Evolutionary conservation across 1,140 invertebrate species (phyloP), one percentile per base, ranked within the genome.

Genomic region (Ceratosolen fusciceps): DNA sequence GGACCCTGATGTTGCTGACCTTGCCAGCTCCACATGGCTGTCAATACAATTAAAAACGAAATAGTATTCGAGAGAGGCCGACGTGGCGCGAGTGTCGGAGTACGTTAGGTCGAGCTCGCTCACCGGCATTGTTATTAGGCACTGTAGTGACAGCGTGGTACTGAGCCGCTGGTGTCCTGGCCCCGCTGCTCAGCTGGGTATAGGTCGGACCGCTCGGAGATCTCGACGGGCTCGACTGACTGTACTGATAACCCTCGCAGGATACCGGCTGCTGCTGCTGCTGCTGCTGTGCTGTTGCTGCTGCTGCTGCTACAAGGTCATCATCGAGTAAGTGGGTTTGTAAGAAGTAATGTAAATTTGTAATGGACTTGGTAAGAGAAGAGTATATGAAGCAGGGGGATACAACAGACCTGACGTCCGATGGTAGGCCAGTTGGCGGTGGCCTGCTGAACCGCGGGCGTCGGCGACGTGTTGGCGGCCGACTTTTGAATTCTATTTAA

Each of bases 171-270:
- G 91, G 89, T 54, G 90, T 91, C 80, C 92, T 88, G 75, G 91
- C 89, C 52, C 93, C 92, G 37, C 93, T 93, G 86, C 94, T 95
- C 9, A 96, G 91, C 88, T 96, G 96, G 81, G 95, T 97, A 88
- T 96, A 97, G 16, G 95, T 96, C 26, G 95, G 96, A 81, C 94
- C 95, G 90, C 93, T 94, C 47, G 95, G 95, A 83, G 94, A 96
- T 80, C 94, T 91, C 56, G 93, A 93, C 10, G 95, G 96, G 91
- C 95, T 97, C 83, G 95, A 94, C 90, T 95, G 96, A 92, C 92
- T 94, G 87, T 95, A 95, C 77, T 93, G 93, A 87, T 94, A 94
- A 31, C 92, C 92, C 86, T 94, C 94, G 19, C 79, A 80, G 49
- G 93, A 91, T 19, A 90, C 91, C 54, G 89, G 88, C 88, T 90